Base-by-base conservation (phyloP, 2,888 invertebrate genomes). In the Polyploca ridens region DNA sequence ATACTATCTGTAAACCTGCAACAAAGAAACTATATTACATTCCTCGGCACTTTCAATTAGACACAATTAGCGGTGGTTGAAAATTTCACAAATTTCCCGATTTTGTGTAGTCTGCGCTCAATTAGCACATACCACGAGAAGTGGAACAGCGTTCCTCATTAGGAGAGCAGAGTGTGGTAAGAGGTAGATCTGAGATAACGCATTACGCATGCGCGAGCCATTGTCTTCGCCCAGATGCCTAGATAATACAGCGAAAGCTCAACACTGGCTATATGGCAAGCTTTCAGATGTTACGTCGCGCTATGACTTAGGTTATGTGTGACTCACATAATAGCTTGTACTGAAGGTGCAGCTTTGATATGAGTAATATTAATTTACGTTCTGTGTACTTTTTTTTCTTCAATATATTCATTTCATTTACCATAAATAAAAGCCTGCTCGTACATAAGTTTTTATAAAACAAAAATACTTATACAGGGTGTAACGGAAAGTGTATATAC, bases 201-300 rank as follows among this genome's bases (percentile, higher is more conserved):
- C 89, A 90, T 90, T 92, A 92, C 93, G 93, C 93, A 93, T 92
- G 90, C 91, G 90, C 88, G 78, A 69, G 69, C 90, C 85, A 94
- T 94, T 94, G 93, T 94, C 89, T 91, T 87, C 84, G 87, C 86
- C 85, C 82, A 82, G 83, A 84, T 82, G 79, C 82, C 81, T 80
- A 84, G 85, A 83, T 84, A 79, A 90, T 89, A 79, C 81, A 74
- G 83, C 85, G 88, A 90, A 88, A 88, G 90, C 87, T 85, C 79
- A 75, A 78, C 75, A 78, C 81, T 77, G 81, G 41, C 41, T 41
- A 61, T 86, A 84, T 81, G 84, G 81, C 80, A 82, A 85, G 84
- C 86, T 79, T 83, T 85, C 74, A 79, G 82, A 78, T 79, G 76
- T 84, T 81, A 80, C 80, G 77, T 73, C 44, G 61, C 19, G 27